These are phyloP conservation scores for Motacilla tschutschensis DNA, from an alignment of 2,113 vertebrate species.

Conservation along the genomic window DNA sequence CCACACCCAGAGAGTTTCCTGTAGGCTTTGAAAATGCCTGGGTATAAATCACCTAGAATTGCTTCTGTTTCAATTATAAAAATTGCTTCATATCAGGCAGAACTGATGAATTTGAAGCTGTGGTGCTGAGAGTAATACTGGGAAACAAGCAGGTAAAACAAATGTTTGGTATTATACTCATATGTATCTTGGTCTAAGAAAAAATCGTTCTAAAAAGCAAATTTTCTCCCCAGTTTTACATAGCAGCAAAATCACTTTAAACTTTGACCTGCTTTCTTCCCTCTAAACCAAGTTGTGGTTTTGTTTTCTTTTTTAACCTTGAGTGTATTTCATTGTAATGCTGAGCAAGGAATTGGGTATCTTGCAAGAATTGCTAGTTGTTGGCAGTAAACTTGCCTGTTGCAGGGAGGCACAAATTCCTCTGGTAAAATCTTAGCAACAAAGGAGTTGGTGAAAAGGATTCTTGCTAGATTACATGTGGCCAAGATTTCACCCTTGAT, in stretches of 20 bases:
- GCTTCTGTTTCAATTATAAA: neutral
- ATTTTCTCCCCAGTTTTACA: neutral
- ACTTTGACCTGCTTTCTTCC: neutral
- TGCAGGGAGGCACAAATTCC: neutral
- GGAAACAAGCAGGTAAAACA: neutral
- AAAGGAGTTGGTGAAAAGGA: neutral
- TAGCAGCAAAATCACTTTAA: neutral
- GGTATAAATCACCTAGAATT: neutral
- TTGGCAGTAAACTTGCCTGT: neutral
- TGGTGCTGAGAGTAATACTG: neutral
- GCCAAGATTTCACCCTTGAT: conserved; percentile 17
- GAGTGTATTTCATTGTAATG: neutral
- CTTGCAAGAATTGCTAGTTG: neutral
- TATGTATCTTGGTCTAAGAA: neutral
- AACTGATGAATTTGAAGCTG: neutral
- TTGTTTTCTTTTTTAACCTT: neutral
- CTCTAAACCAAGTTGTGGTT: neutral
- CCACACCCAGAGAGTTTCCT: conserved; percentile 3
- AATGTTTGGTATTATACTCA: neutral
- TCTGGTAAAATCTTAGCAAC: conserved; percentile 32
- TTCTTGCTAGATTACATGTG: neutral
- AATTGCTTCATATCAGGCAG: neutral
- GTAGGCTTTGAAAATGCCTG: neutral
- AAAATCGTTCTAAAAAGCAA: neutral
- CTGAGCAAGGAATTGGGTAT: neutral